Percentiles rank a stretch among this genome's conserved stretches.
These are phyloP conservation scores for Hyppa rectilinea DNA, from an alignment of 2,888 invertebrate genomes.

Conservation along the genomic window DNA sequence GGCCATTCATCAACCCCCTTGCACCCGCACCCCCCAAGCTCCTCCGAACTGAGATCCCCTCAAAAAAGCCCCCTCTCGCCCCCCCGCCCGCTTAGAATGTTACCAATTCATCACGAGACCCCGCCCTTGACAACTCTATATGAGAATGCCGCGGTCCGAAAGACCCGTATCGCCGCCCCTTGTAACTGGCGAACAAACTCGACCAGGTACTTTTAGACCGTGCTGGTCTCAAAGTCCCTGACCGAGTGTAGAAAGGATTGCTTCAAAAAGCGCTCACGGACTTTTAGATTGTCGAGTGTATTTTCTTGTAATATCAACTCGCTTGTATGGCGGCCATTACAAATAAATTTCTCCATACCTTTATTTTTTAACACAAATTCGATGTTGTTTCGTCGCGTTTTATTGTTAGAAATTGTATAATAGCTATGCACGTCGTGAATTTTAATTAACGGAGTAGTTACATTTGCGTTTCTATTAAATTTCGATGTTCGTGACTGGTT, in stretches of 20 bases:
- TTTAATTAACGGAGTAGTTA: slow-evolving; percentile 41
- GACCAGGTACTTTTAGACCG: slow-evolving; percentile 70
- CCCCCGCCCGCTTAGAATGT: slow-evolving; percentile 86
- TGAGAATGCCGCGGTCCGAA: slow-evolving; percentile 82
- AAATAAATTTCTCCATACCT: slow-evolving; percentile 83
- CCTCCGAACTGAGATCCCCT: slow-evolving; percentile 80
- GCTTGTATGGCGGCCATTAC: slow-evolving; percentile 84
- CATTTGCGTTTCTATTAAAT: slow-evolving; percentile 44
- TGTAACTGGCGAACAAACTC: slow-evolving; percentile 60
- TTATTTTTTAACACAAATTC: slow-evolving; percentile 82
- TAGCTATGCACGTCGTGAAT: slow-evolving; percentile 41
- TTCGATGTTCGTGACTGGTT: slow-evolving; percentile 32
- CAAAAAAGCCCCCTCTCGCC: slow-evolving; percentile 83
- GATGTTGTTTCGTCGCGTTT: slow-evolving; percentile 74
- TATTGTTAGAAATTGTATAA: slow-evolving; percentile 57
- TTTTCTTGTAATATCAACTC: slow-evolving; percentile 84
- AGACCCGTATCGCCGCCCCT: slow-evolving; percentile 74
- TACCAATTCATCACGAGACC: slow-evolving; percentile 90
- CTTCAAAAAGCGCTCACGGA: slow-evolving; percentile 69
- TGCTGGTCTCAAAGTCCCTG: slow-evolving; percentile 69
- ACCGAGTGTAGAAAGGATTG: slow-evolving; percentile 62
- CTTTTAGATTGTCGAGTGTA: slow-evolving; percentile 78
- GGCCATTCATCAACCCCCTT: slow-evolving; percentile 87
- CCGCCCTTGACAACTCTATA: slow-evolving; percentile 92
- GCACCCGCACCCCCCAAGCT: slow-evolving; percentile 75